These are phyloP conservation scores for Wiebesia pumilae DNA, from an alignment of 1,140 invertebrate genomes.

Conservation along the genomic window DNA sequence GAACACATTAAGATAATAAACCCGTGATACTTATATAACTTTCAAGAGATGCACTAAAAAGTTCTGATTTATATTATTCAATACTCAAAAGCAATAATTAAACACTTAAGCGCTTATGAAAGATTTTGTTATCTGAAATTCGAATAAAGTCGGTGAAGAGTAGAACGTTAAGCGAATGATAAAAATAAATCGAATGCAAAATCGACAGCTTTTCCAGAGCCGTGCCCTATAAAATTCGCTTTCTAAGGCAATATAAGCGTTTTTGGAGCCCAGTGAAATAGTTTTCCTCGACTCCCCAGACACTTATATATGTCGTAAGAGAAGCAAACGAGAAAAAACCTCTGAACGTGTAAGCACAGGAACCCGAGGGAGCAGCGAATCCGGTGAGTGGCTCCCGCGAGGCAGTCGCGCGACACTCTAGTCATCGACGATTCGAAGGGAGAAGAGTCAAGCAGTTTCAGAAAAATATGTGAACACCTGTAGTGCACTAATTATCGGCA, in stretches of 20 bases:
- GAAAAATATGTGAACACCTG: slow-evolving; percentile 26
- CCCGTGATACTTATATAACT: background rate
- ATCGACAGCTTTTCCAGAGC: slow-evolving; percentile 34
- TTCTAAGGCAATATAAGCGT: background rate
- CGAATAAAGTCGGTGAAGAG: too few species aligned
- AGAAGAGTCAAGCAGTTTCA: background rate
- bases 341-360: background rate
- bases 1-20: background rate
- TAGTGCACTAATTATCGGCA: background rate
- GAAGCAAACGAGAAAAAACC: background rate
- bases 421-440: slow-evolving; percentile 9
- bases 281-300: background rate
- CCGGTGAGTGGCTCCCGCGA: slow-evolving; percentile 10
- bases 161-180: background rate
- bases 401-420: background rate
- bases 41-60: background rate
- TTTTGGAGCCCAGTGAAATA: background rate
- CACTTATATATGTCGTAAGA: background rate
- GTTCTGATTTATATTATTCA: too few species aligned
- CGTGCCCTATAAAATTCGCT: background rate
- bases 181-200: background rate
- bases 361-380: slow-evolving; percentile 12
- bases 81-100: background rate
- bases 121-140: too few species aligned
- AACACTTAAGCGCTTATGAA: background rate